These are phyloP conservation scores for Acanthosepion lycidas DNA, from an alignment of 2,888 invertebrate genomes.

Conservation along the genomic window DNA sequence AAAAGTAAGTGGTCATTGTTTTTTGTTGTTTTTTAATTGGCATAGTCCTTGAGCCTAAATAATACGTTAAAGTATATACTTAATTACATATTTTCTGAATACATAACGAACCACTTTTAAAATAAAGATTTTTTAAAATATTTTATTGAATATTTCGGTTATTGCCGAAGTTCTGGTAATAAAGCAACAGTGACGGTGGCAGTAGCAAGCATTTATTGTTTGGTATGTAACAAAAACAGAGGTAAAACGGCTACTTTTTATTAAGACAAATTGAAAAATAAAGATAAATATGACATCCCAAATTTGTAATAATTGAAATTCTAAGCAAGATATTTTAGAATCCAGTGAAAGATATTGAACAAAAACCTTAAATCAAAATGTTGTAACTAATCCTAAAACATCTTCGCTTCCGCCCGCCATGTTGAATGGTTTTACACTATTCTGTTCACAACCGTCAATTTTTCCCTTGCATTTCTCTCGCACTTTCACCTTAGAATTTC, in stretches of 20 bases:
- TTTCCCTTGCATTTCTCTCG: not conserved
- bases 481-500: not conserved
- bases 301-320: not conserved
- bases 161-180: too few relatives aligned
- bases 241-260: not conserved
- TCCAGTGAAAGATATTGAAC: not conserved
- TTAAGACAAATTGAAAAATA: not conserved
- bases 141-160: too few relatives aligned
- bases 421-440: constrained; percentile 41
- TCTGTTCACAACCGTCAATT: not conserved
- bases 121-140: too few relatives aligned
- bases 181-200: not conserved
- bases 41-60: too few relatives aligned
- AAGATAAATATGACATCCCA: not conserved
- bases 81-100: too few relatives aligned
- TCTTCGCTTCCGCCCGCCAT: constrained; percentile 52
- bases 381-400: not conserved
- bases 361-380: not conserved
- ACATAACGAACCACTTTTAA: too few relatives aligned
- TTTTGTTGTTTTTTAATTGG: too few relatives aligned
- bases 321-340: not conserved
- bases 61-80: too few relatives aligned
- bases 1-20: too few relatives aligned
- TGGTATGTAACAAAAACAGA: not conserved
- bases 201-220: not conserved